Base-by-base conservation (phyloP, 2,113 vertebrate genomes). In the Oenanthe oenanthe region DNA sequence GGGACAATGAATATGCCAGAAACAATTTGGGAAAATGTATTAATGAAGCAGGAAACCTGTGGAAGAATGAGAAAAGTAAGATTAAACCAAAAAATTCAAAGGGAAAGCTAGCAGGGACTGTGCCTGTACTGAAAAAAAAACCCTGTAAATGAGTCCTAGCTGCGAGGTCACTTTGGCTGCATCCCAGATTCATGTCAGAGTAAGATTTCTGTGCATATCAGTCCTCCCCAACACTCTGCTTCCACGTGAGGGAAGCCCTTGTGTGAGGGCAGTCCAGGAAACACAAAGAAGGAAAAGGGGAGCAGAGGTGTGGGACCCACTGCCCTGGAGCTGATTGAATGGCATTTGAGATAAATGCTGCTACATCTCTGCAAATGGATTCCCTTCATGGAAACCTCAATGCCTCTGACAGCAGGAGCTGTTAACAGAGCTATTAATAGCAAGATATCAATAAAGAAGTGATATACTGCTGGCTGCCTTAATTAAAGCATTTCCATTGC, bases 371-470 rank as follows among this genome's bases (percentile, higher is more conserved):
- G 60, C 29, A 90, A 67, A 84, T 53, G 34, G 34, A 71, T 75
- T 87, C 31, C 65, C 28, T 68, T 77, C 31, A 57, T 50, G 65
- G 78, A 91, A 84, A 89, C 8, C 32, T 89, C 71, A 50, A 16
- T 66, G 17, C 38, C n/a, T 66, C 56, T 79, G 34, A 85, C 87
- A 96, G 58, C 6, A 79, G 84, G 26, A 88, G 38, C 42, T 82
- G 34, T 65, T 89, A 95, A 53, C 61, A 67, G 31, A 87, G 40
- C 31, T 93, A 92, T 79, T 88, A 93, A 93, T 53, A 93, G 47
- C 13, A 82, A 53, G 32, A 57, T 88, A 83, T 91, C 73, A 86
- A 67, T 84, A 90, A 82, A 85, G 16, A 22, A 70, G 48, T 84
- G 32, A 84, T 53, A n/a, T 85, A 19, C 9, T 86, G 26, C 56